Percentiles rank a stretch among this genome's conserved stretches.
Conservation (phyloP, 2,888 invertebrate species). For the Scrobipalpa atriplicella region DNA sequence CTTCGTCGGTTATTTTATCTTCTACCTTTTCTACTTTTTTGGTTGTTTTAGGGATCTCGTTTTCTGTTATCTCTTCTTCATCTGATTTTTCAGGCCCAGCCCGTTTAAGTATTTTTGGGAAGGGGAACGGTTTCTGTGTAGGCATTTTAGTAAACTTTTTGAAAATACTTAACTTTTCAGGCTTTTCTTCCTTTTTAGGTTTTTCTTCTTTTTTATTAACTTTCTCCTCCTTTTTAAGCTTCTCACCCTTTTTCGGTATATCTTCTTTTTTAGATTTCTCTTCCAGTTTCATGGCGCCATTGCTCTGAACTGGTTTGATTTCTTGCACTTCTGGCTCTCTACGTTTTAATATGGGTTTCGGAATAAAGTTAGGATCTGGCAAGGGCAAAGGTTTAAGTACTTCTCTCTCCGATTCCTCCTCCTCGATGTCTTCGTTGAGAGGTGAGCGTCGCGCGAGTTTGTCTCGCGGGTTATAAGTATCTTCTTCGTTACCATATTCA, state of each 20-base stretch:
- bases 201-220: conserved; percentile 43
- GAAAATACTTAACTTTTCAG: conserved; percentile 55
- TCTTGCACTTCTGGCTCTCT: conserved; percentile 65
- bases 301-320: conserved; percentile 40
- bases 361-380: conserved; percentile 87
- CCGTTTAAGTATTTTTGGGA: conserved; percentile 66
- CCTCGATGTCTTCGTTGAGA: conserved; percentile 54
- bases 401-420: conserved; percentile 81
- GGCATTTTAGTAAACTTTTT: conserved; percentile 75
- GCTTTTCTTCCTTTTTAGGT: conserved; percentile 61
- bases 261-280: conserved; percentile 46
- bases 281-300: conserved; percentile 41
- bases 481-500: conserved; percentile 80
- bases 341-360: conserved; percentile 90
- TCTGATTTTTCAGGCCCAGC: conserved; percentile 61
- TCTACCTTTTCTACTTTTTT: conserved; percentile 52
- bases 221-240: conserved; percentile 55
- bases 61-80: conserved; percentile 37
- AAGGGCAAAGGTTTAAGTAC: conserved; percentile 84
- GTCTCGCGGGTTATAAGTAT: conserved; percentile 86
- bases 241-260: conserved; percentile 41
- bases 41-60: conserved; percentile 41
- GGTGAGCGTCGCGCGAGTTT: conserved; percentile 64
- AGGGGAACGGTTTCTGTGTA: conserved; percentile 62
- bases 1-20: conserved; percentile 83